Conservation (phyloP, 2,888 invertebrate genomes). For the Netelia virgata region DNA sequence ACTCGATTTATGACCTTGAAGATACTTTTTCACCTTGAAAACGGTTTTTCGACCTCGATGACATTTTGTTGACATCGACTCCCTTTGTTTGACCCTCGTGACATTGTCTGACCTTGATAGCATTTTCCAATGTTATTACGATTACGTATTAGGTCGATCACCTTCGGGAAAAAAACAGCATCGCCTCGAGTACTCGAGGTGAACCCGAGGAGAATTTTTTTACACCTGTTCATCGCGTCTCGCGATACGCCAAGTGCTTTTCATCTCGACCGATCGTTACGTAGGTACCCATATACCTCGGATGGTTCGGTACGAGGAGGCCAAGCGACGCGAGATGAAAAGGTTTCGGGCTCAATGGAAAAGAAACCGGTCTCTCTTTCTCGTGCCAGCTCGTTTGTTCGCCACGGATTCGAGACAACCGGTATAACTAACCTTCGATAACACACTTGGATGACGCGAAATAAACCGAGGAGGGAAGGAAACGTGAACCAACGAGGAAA, state of each 20-base stretch:
- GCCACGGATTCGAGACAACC: slow-evolving; percentile 70
- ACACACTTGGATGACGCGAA: slow-evolving; percentile 61
- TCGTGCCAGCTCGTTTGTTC: slow-evolving; percentile 53
- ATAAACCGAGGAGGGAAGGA: slow-evolving; percentile 25
- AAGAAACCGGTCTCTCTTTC: slow-evolving; percentile 77
- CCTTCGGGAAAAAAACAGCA: not conserved
- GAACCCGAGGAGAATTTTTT: slow-evolving; percentile 9
- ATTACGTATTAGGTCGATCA: not conserved
- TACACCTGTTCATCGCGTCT: slow-evolving; percentile 33
- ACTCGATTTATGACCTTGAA: no score
- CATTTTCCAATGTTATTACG: no score
- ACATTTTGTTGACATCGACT: no score
- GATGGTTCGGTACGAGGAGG: not conserved
- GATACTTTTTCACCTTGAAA: no score
- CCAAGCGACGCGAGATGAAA: slow-evolving; percentile 26
- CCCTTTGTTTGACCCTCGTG: no score
- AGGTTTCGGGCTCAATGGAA: slow-evolving; percentile 73
- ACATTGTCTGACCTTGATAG: no score
- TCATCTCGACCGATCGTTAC: not conserved
- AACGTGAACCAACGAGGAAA: slow-evolving; percentile 16
- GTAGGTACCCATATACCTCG: not conserved
- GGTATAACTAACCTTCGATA: slow-evolving; percentile 81
- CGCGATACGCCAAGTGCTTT: slow-evolving; percentile 34
- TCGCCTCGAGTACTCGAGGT: not conserved
- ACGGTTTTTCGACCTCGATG: no score